A percentile compares a stretch with the other conserved stretches of the same genome.
Evolutionary conservation across 2,888 invertebrate genomes (phyloP).

Genomic region (Torymus tubicola): DNA sequence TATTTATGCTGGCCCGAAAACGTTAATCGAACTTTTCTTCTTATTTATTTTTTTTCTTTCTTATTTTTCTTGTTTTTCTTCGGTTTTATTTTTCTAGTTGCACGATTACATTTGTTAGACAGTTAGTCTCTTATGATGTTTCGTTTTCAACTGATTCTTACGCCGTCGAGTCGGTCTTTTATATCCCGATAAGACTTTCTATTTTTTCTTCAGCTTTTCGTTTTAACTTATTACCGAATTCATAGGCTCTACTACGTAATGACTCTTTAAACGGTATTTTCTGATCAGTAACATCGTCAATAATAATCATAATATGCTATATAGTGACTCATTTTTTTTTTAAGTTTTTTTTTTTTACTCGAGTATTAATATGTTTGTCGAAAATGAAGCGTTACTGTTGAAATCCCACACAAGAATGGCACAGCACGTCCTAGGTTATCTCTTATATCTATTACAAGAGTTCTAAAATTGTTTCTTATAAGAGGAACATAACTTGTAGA

Average conservation of each 20-base stretch:
- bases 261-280: background rate
- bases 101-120: too few relatives aligned
- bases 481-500: background rate
- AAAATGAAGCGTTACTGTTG: slow-evolving; percentile 14
- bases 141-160: too few relatives aligned
- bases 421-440: background rate
- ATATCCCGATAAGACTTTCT: background rate
- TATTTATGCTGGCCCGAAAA: too few relatives aligned
- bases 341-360: too few relatives aligned
- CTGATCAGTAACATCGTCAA: background rate
- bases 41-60: too few relatives aligned
- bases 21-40: too few relatives aligned
- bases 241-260: background rate
- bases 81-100: too few relatives aligned
- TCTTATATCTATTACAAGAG: slow-evolving; percentile 15
- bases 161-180: too few relatives aligned
- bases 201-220: background rate
- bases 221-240: background rate
- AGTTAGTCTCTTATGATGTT: too few relatives aligned
- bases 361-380: background rate
- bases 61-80: too few relatives aligned
- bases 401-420: slow-evolving; percentile 2
- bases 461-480: background rate
- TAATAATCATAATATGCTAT: background rate
- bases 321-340: background rate